Evolutionary conservation across 2,113 vertebrate species (phyloP), one percentile per base, ranked within the genome.

Genomic region (Chionodraco myersi): DNA sequence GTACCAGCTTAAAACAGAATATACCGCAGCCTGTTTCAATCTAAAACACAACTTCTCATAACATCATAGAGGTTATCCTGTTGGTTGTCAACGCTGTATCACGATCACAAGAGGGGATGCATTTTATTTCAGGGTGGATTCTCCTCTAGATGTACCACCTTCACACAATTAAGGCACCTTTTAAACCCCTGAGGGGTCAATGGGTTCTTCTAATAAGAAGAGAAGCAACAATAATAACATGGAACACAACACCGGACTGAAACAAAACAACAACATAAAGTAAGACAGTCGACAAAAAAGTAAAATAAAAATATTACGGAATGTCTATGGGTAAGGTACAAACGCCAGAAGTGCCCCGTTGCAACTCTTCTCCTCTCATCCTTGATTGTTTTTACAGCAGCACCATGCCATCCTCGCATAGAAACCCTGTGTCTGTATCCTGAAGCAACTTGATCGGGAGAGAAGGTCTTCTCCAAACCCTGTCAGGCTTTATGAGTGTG

Each of bases 141-240:
- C 66, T 89, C 84, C 72, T 74, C 74, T 78, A 69, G 61, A 84
- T 83, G 63, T 85, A 88, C 89, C 90, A 94, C 92, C 91, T 95
- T 95, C 87, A 92, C 91, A 94, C 92, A 94, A 94, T 93, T 91
- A 94, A 94, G 91, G 91, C 89, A 94, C 89, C 92, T 91, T 93
- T 95, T 90, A 93, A 93, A 92, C 87, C 93, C 89, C 84, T 78
- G 59, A 83, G 61, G 94, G 91, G 94, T 95, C 83, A 92, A 93
- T 94, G 88, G 87, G 89, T 94, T 94, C 94, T 96, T 95, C 94
- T 93, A 95, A 95, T 94, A 93, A 95, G 93, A 95, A 95, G 90
- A 95, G 85, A 94, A 94, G 90, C 90, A 81, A 91, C 84, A 85
- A 82, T 83, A 92, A 89, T 81, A 88, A 88, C 60, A 83, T 0